Evolutionary conservation across 2,797 vertebrate genomes (phyloP).

Genomic region (Urophycis tenuis): DNA sequence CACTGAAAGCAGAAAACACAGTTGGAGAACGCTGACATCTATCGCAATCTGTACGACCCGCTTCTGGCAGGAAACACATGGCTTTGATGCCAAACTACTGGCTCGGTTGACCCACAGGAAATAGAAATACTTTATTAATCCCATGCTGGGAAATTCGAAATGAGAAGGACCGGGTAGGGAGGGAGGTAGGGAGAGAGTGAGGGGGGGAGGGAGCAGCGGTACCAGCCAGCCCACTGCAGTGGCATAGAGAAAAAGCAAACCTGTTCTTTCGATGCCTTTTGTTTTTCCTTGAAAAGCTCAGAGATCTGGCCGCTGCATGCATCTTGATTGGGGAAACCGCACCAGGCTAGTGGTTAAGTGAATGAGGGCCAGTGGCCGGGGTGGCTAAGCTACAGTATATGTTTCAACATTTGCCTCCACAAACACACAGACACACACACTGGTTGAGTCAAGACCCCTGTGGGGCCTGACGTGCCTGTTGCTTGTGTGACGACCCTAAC

Average conservation of each 20-base stretch:
- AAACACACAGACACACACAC: conserved; percentile 12
- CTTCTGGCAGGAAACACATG: conserved; percentile 64
- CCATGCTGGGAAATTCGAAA: too few relatives aligned
- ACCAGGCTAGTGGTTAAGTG: conserved; percentile 37
- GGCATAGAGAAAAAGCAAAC: conserved; percentile 53
- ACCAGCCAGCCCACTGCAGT: conserved; percentile 51
- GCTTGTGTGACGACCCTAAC: too few relatives aligned
- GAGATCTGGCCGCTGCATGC: conserved; percentile 24
- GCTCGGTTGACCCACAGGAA: conserved; percentile 59
- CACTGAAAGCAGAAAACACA: conserved; percentile 57
- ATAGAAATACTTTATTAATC: too few relatives aligned
- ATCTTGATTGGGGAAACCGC: conserved; percentile 43
- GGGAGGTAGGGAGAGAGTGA: conserved; percentile 30
- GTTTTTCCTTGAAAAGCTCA: conserved; percentile 16
- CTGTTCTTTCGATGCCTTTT: conserved; percentile 31
- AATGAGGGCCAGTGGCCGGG: conserved; percentile 35
- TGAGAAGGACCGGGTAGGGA: conserved; percentile 43
- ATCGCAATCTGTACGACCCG: conserved; percentile 51
- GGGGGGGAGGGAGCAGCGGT: conserved; percentile 29
- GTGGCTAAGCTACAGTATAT: conserved; percentile 45
- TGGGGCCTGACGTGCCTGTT: conserved; percentile 36
- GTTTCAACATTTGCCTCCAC: conserved; percentile 45
- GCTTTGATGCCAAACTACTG: conserved; percentile 66
- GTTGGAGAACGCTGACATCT: conserved; percentile 43
- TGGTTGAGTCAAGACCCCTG: conserved; percentile 28